A percentile compares a stretch with the other conserved stretches of the same genome.
Conservation (phyloP, 23 tunicate species). For the Halocynthia aurantium region DNA sequence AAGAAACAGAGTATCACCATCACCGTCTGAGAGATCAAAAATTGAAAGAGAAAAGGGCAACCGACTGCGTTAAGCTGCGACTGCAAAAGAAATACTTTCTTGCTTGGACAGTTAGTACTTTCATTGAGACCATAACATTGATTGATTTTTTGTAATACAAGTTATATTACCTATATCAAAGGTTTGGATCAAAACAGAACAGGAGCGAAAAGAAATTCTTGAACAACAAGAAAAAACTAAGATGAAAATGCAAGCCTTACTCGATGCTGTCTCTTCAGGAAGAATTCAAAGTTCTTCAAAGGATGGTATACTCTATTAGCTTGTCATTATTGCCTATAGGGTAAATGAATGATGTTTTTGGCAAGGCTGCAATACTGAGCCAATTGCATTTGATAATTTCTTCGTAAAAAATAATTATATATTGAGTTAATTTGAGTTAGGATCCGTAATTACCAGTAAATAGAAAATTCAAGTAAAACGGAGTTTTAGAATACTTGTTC, state of each 20-base stretch:
- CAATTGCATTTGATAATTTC: too few relatives aligned
- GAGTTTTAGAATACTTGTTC: too few relatives aligned
- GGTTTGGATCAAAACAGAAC: conserved; percentile 51
- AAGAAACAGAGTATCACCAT: conserved; percentile 19
- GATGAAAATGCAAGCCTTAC: conserved; percentile 57
- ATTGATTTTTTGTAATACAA: too few relatives aligned
- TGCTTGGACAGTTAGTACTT: conserved; percentile 6
- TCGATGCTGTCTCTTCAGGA: conserved; percentile 30
- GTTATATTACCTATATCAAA: background rate
- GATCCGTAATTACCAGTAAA: too few relatives aligned
- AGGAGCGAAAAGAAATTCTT: conserved; percentile 41
- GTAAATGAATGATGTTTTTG: too few relatives aligned
- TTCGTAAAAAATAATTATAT: too few relatives aligned
- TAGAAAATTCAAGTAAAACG: too few relatives aligned
- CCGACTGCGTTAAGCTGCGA: background rate
- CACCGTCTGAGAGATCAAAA: conserved; percentile 1
- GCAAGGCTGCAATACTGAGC: too few relatives aligned
- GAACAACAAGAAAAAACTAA: conserved; percentile 49
- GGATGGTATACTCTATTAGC: too few relatives aligned
- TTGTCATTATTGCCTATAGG: too few relatives aligned
- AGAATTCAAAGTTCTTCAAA: background rate
- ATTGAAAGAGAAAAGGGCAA: conserved; percentile 22
- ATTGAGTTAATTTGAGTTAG: too few relatives aligned
- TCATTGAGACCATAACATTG: too few relatives aligned
- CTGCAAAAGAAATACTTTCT: conserved; percentile 8